Percentiles rank a stretch among this genome's conserved stretches.
Conservation (phyloP, 2,888 invertebrate genomes). For the Tetropium fuscum region DNA sequence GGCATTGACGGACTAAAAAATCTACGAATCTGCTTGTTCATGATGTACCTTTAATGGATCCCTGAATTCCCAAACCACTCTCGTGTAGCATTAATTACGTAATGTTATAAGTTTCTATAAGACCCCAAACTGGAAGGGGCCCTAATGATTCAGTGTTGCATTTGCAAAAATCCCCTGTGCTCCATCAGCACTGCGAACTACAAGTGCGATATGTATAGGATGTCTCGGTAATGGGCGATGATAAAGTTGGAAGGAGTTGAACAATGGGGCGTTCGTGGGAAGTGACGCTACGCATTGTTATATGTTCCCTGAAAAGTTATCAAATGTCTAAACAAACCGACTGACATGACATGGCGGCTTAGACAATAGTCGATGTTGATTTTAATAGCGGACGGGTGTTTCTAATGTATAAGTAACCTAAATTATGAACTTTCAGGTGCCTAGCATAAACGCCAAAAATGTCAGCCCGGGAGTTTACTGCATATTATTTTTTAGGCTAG, state of each 20-base stretch:
- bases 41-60: neutral
- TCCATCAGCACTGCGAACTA: conserved; percentile 9
- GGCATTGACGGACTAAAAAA: no score
- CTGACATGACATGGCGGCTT: neutral
- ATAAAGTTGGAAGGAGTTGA: conserved; percentile 7
- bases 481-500: no score
- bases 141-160: conserved; percentile 5
- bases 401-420: conserved; percentile 5
- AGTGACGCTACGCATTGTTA: conserved; percentile 36
- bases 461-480: conserved; percentile 13
- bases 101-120: conserved; percentile 6
- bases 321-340: conserved; percentile 31
- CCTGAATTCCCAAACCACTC: neutral
- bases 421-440: neutral
- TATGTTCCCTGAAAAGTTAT: conserved; percentile 29
- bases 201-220: conserved; percentile 17
- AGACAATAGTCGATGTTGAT: neutral
- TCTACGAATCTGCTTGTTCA: neutral
- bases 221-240: conserved; percentile 16
- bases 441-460: neutral
- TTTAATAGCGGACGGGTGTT: neutral
- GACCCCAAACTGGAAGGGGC: neutral
- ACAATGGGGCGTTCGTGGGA: conserved; percentile 36
- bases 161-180: conserved; percentile 14
- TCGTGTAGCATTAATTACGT: neutral